Evolutionary conservation across 2,797 vertebrate genomes (phyloP), one percentile per base, ranked within the genome.

Genomic region (Anguilla pacifica): DNA sequence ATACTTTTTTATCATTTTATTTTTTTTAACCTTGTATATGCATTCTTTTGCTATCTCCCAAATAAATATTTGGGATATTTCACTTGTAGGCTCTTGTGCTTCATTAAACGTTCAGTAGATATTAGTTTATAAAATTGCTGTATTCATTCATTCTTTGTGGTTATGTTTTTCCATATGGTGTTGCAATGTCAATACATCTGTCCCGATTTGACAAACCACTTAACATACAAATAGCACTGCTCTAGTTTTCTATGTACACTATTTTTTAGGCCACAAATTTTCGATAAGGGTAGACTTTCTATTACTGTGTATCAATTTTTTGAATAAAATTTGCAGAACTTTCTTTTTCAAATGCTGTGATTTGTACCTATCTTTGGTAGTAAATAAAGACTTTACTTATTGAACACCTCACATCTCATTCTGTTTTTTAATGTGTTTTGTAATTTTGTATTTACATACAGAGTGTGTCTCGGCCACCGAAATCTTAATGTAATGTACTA

Each of bases 271-370:
- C 55, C 51, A 84, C 57, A 13, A 19, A 57, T 59, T 59, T 61
- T 84, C 35, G 53, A 28, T 84, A 84, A 57, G 51, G 83, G 83
- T 84, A 35, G 83, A 59, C 28, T 22, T 84, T 35, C 22, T 83
- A 83, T 15, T 35, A 88, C 64, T 74, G 43, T 72, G 53, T 72
- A 79, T 57, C n/a, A 59, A 3, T 87, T 88, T 35, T 64, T 84
- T 84, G 55, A 19, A 39, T 84, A 35, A 31, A 84, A 31, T 84
- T 57, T 15, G 51, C 83, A 82, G 79, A 82, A 82, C 79, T 49
- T 82, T 51, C 83, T 84, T 59, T 84, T 59, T 85, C 55, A 74
- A 70, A 83, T 72, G 51, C 72, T 85, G 87, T 88, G 87, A 85
- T 64, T 88, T 85, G 87, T 88, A 85, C 51, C 39, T 28, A 81